phyloP scores from a whole-genome alignment of 1,140 invertebrate genomes.

The Drosophila simulans region DNA sequence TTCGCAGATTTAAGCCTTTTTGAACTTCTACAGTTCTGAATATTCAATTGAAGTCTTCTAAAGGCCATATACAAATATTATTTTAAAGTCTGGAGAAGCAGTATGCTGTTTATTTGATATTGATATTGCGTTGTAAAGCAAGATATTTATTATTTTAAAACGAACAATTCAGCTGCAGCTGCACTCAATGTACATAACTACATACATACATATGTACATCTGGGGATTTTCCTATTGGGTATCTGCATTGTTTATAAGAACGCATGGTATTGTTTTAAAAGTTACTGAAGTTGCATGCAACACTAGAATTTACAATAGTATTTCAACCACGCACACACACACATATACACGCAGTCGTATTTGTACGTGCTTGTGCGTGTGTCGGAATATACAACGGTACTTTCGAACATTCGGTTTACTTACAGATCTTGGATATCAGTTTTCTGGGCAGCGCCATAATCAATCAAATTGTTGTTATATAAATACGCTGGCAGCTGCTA shows the following conservation, averaged over 20 bases:
- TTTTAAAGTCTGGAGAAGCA: not conserved
- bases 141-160: not conserved
- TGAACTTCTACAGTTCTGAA: too few relatives aligned
- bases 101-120: too few relatives aligned
- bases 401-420: constrained; percentile 69
- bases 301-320: not conserved
- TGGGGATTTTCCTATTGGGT: constrained; percentile 5
- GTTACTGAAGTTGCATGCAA: constrained; percentile 13
- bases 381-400: constrained; percentile 39
- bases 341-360: constrained; percentile 5
- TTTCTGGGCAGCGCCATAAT: constrained; percentile 74
- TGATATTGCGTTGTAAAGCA: not conserved
- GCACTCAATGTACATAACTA: not conserved
- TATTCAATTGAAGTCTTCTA: too few relatives aligned
- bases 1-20: too few relatives aligned
- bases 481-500: constrained; percentile 18
- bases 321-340: constrained; percentile 11
- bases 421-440: constrained; percentile 71
- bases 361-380: not conserved
- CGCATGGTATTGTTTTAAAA: constrained; percentile 6
- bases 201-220: not conserved
- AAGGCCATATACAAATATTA: too few relatives aligned
- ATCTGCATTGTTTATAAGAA: not conserved
- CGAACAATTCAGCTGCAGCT: not conserved
- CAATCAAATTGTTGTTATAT: constrained; percentile 50